These are phyloP conservation scores for Papilio dardanus DNA, from an alignment of 1,140 invertebrate species.

Conservation along the genomic window DNA sequence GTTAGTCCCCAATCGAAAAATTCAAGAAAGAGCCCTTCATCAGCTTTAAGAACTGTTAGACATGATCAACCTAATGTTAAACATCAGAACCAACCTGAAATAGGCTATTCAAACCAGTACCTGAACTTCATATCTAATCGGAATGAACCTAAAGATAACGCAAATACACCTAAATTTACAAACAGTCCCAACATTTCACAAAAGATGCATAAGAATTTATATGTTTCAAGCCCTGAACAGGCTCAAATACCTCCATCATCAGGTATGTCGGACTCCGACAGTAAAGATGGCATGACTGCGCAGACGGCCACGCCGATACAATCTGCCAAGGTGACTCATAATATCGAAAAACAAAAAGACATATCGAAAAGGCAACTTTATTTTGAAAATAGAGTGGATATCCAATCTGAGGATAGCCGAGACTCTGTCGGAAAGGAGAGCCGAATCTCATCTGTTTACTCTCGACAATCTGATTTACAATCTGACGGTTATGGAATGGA, in stretches of 20 bases:
- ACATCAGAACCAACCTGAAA: constrained; percentile 67
- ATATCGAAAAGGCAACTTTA: constrained; percentile 79
- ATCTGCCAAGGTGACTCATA: constrained; percentile 69
- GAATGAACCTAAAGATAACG: constrained; percentile 81
- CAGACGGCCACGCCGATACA: constrained; percentile 71
- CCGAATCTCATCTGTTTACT: constrained; percentile 76
- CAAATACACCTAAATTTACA: constrained; percentile 79
- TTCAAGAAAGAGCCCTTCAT: constrained; percentile 69
- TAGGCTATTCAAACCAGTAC: constrained; percentile 79
- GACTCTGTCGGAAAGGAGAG: constrained; percentile 81
- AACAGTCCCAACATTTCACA: constrained; percentile 81
- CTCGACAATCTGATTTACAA: constrained; percentile 76
- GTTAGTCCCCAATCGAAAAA: constrained; percentile 53
- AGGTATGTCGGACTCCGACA: constrained; percentile 73
- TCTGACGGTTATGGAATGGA: constrained; percentile 80
- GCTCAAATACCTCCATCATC: constrained; percentile 78
- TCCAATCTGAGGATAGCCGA: constrained; percentile 79
- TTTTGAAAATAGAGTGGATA: constrained; percentile 75
- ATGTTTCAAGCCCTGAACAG: constrained; percentile 81
- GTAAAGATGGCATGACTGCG: constrained; percentile 77
- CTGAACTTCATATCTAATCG: constrained; percentile 79
- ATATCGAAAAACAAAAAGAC: constrained; percentile 78
- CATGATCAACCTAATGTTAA: constrained; percentile 76
- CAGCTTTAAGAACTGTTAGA: constrained; percentile 72
- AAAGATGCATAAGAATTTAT: constrained; percentile 82